Conservation (phyloP, 2,888 invertebrate genomes). For the Temnothorax unifasciatus region DNA sequence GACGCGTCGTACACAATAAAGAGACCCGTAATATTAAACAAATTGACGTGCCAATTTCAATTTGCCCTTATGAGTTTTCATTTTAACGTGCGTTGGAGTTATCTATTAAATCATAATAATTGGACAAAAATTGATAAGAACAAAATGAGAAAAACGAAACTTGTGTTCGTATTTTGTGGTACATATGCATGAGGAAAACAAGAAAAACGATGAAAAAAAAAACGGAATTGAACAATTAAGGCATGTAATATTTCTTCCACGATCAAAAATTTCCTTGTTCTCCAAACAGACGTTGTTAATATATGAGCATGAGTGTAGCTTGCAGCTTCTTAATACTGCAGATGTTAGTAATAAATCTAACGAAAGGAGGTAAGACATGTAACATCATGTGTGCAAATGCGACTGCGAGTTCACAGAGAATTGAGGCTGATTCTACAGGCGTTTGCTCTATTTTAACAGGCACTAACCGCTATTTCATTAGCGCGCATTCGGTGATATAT, state of each 20-base stretch:
- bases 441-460: slow-evolving; percentile 46
- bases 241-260: not conserved
- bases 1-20: not conserved
- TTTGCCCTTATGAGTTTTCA: not conserved
- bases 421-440: slow-evolving; percentile 37
- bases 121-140: not conserved
- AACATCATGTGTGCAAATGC: slow-evolving; percentile 32
- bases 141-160: slow-evolving; percentile 1
- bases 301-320: not conserved
- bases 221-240: not conserved
- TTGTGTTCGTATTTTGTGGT: not conserved
- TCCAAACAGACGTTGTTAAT: slow-evolving; percentile 11
- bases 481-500: slow-evolving; percentile 44
- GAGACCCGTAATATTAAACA: not conserved
- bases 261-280: not conserved
- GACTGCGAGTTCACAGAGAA: slow-evolving; percentile 25
- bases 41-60: slow-evolving; percentile 5
- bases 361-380: slow-evolving; percentile 16
- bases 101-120: not conserved
- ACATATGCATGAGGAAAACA: not conserved
- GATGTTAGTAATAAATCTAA: slow-evolving; percentile 33
- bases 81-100: not conserved
- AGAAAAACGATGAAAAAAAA: not conserved
- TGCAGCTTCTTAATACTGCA: not conserved
- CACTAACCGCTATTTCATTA: slow-evolving; percentile 56